Evolutionary conservation across 2,888 invertebrate genomes (phyloP).

Genomic region (Caenorhabditis doughertyi): DNA sequence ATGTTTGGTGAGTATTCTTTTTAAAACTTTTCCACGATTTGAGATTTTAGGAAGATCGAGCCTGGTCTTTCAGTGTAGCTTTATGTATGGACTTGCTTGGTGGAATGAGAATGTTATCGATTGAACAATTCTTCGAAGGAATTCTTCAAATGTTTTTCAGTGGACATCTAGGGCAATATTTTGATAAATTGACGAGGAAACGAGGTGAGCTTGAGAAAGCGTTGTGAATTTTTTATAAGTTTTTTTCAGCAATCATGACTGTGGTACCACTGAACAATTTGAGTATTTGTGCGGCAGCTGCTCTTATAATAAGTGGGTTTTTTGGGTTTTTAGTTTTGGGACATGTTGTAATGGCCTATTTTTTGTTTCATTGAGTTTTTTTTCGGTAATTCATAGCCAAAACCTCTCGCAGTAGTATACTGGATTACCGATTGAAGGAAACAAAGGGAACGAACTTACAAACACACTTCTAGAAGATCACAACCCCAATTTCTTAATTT

Average conservation of each 20-base stretch:
- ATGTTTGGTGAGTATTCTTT: conserved; percentile 68
- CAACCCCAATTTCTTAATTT: neutral
- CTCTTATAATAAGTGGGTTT: conserved; percentile 56
- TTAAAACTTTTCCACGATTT: too few species aligned
- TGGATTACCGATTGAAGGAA: too few species aligned
- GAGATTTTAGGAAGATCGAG: conserved; percentile 74
- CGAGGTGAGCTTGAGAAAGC: conserved; percentile 41
- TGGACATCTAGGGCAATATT: conserved; percentile 66
- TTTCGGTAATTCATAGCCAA: too few species aligned
- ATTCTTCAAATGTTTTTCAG: conserved; percentile 67
- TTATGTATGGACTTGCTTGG: conserved; percentile 75
- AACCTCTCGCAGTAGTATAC: too few species aligned
- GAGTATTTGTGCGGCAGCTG: conserved; percentile 67
- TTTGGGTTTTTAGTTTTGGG: too few species aligned
- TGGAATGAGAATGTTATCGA: conserved; percentile 73
- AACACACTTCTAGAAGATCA: too few species aligned
- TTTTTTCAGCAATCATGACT: conserved; percentile 62
- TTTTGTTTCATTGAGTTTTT: neutral
- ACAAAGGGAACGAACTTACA: too few species aligned
- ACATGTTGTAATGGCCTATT: too few species aligned
- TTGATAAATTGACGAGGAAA: conserved; percentile 64
- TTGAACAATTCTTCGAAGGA: conserved; percentile 74
- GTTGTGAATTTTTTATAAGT: too few species aligned
- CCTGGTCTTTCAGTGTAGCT: conserved; percentile 74
- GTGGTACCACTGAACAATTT: conserved; percentile 74